These are phyloP conservation scores for Scyliorhinus canicula DNA, from an alignment of 2,797 vertebrate species.

Conservation along the genomic window DNA sequence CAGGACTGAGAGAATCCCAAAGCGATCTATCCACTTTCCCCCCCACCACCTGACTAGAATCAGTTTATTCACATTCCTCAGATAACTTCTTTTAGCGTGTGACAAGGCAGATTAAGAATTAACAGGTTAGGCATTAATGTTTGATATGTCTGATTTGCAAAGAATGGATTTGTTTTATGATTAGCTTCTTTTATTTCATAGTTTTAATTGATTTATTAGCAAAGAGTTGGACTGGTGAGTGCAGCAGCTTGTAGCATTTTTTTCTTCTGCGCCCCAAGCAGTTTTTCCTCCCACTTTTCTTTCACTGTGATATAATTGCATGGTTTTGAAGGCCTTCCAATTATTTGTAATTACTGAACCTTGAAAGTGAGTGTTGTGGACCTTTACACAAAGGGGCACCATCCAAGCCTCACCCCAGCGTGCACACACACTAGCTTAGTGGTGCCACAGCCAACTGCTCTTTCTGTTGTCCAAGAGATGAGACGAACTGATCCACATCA, in stretches of 20 bases:
- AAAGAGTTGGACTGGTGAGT: too few relatives aligned
- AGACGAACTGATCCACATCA: background rate
- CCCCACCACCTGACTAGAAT: background rate
- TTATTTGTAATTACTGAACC: background rate
- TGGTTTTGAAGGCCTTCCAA: background rate
- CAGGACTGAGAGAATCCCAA: background rate
- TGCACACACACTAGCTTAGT: background rate
- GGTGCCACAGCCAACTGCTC: background rate
- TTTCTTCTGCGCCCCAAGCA: background rate
- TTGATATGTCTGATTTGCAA: background rate
- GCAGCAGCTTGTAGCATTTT: background rate
- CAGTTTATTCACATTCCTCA: background rate
- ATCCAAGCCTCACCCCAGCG: background rate
- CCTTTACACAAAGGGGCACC: background rate
- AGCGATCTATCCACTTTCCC: background rate
- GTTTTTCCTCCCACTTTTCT: background rate
- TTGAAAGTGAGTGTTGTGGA: background rate
- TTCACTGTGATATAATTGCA: background rate
- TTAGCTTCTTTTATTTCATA: background rate
- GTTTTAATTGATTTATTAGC: background rate
- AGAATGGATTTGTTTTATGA: background rate
- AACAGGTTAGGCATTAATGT: background rate
- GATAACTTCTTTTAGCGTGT: background rate
- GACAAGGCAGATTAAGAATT: background rate
- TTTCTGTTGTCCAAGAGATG: background rate